phyloP scores from a whole-genome alignment of 2,113 vertebrate species.

The Ranitomeya imitator region DNA sequence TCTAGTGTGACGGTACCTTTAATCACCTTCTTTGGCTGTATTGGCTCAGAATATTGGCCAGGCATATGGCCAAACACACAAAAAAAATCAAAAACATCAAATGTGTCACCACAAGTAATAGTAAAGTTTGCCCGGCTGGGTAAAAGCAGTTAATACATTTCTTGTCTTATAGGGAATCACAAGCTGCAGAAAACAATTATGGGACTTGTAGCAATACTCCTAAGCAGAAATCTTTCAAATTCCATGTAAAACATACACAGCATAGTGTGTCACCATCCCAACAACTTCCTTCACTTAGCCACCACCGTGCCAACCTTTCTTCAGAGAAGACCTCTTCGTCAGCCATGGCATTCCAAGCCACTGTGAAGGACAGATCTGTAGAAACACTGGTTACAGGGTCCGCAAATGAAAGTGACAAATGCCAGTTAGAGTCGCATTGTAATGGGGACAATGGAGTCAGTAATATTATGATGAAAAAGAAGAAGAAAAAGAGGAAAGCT shows the following conservation, averaged over 20 bases:
- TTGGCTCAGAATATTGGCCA: no score
- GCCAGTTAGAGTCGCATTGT: background rate
- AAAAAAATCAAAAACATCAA: no score
- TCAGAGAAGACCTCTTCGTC: background rate
- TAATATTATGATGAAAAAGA: conserved; percentile 66
- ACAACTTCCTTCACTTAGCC: background rate
- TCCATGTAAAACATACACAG: background rate
- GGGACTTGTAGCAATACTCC: conserved; percentile 16
- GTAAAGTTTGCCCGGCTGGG: no score
- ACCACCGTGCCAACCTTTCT: background rate
- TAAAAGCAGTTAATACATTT: no score
- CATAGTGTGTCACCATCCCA: background rate
- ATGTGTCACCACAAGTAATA: no score
- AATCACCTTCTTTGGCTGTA: no score
- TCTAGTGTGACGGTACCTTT: no score
- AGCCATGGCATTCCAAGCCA: background rate
- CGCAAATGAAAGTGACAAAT: background rate
- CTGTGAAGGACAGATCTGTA: background rate
- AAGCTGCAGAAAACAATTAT: background rate
- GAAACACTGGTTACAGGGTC: background rate
- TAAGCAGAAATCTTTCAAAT: conserved; percentile 4
- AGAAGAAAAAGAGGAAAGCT: conserved; percentile 49
- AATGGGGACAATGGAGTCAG: background rate
- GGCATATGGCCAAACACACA: no score
- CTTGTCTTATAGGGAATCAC: conserved; percentile 27